Conservation (phyloP, 92 coral and sea anemone species). For the Plumapathes pennacea region DNA sequence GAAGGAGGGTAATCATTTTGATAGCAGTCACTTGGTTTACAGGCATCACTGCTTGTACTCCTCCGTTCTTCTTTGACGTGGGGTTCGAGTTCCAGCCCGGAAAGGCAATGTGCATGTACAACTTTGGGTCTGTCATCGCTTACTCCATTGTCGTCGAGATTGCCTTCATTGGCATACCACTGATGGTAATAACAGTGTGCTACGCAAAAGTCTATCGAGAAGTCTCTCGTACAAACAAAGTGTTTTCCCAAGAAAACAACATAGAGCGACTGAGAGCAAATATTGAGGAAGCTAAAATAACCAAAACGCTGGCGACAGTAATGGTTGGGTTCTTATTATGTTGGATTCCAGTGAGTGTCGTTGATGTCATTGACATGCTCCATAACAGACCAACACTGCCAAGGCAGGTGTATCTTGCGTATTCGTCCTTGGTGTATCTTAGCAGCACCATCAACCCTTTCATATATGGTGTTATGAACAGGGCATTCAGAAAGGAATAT, state of each 20-base stretch:
- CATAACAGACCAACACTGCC: conserved; percentile 31
- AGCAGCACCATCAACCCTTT: conserved; percentile 64
- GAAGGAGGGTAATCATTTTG: conserved; percentile 11
- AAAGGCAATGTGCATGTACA: conserved; percentile 61
- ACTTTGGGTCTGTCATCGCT: conserved; percentile 45
- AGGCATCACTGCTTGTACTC: conserved; percentile 32
- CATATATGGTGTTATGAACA: conserved; percentile 58
- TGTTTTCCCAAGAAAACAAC: conserved; percentile 5
- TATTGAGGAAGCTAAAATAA: conserved; percentile 63
- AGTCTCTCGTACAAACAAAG: conserved; percentile 27
- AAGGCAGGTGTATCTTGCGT: conserved; percentile 39
- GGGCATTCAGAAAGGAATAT: conserved; percentile 52
- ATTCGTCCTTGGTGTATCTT: conserved; percentile 41
- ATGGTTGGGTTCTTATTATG: conserved; percentile 57
- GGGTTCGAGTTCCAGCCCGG: conserved; percentile 65
- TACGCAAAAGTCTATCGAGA: conserved; percentile 34
- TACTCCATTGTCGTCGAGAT: conserved; percentile 44
- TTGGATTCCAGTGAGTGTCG: conserved; percentile 65
- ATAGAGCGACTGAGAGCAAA: conserved; percentile 51
- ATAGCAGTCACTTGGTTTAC: conserved; percentile 36
- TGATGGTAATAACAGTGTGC: conserved; percentile 29
- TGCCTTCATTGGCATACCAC: conserved; percentile 32
- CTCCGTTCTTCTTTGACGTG: conserved; percentile 38
- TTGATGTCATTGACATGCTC: conserved; percentile 44
- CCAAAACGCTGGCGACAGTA: conserved; percentile 58